Conservation (phyloP, 2,888 invertebrate genomes). For the Drosophila paucipuncta region DNA sequence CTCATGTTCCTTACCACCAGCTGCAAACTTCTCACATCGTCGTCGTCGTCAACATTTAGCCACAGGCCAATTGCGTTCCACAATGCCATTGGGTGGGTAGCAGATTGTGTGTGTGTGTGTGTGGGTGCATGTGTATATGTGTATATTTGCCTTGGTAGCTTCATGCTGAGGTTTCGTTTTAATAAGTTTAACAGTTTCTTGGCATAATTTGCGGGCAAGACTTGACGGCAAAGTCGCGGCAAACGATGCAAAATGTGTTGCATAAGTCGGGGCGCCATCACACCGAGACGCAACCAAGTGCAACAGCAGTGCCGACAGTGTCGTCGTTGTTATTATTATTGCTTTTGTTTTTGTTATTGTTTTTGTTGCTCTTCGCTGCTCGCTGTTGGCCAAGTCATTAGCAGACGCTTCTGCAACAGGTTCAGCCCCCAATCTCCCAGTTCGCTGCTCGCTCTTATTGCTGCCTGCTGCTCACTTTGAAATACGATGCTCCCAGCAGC, state of each 20-base stretch:
- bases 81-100: background rate
- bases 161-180: constrained; percentile 78
- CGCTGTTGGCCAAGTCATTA: constrained; percentile 15
- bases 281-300: constrained; percentile 14
- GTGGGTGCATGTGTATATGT: constrained; percentile 6
- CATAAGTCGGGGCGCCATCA: constrained; percentile 29
- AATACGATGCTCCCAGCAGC: constrained; percentile 35
- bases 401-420: constrained; percentile 41
- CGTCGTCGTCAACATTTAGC: constrained; percentile 42
- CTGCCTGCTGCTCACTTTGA: constrained; percentile 37
- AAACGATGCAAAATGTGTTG: constrained; percentile 43
- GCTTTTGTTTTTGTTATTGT: constrained; percentile 1
- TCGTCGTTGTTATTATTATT: constrained; percentile 4
- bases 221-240: constrained; percentile 48
- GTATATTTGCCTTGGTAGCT: constrained; percentile 68
- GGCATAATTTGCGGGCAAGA: constrained; percentile 75
- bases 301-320: constrained; percentile 25
- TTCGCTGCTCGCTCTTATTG: background rate
- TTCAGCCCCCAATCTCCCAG: constrained; percentile 12
- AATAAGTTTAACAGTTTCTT: constrained; percentile 81
- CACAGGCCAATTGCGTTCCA: constrained; percentile 23
- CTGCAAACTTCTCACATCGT: constrained; percentile 48
- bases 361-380: constrained; percentile 1
- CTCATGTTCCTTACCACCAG: constrained; percentile 63
- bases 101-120: constrained; percentile 8